phyloP scores from a whole-genome alignment of 2,888 invertebrate genomes.

The Lypha dubia region DNA sequence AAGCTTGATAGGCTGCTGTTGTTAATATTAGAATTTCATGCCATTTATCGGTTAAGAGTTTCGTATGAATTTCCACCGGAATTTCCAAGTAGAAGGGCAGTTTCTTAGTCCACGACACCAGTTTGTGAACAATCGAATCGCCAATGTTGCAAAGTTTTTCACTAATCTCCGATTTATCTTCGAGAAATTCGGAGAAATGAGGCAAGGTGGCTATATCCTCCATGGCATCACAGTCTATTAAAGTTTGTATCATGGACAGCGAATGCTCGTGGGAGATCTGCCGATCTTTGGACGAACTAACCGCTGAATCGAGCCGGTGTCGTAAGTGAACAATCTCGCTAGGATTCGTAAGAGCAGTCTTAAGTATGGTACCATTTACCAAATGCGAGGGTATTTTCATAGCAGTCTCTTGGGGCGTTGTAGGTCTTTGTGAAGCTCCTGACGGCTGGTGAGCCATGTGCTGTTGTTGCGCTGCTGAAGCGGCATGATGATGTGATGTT shows the following conservation, averaged over 20 bases:
- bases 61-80: constrained; percentile 97
- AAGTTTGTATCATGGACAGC: constrained; percentile 93
- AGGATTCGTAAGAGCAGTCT: constrained; percentile 96
- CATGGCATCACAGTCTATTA: constrained; percentile 98
- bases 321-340: constrained; percentile 95
- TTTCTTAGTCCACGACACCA: constrained; percentile 99
- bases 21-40: constrained; percentile 97
- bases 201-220: constrained; percentile 96
- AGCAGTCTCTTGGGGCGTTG: constrained; percentile 81
- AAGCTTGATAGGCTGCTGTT: constrained; percentile 96
- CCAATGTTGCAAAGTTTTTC: constrained; percentile 97
- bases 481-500: constrained; percentile 70
- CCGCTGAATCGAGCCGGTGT: constrained; percentile 93
- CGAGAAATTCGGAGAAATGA: constrained; percentile 94
- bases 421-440: constrained; percentile 70
- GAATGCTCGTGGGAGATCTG: constrained; percentile 92
- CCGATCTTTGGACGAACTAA: constrained; percentile 93
- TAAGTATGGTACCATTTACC: constrained; percentile 95
- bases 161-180: constrained; percentile 95
- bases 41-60: constrained; percentile 98
- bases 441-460: constrained; percentile 62
- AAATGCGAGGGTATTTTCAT: constrained; percentile 87
- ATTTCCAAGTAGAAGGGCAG: constrained; percentile 98
- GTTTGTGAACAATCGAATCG: constrained; percentile 98
- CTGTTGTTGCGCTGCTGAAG: constrained; percentile 63